phyloP scores from a whole-genome alignment of 2,113 vertebrate species.

The Sapajus apella region DNA sequence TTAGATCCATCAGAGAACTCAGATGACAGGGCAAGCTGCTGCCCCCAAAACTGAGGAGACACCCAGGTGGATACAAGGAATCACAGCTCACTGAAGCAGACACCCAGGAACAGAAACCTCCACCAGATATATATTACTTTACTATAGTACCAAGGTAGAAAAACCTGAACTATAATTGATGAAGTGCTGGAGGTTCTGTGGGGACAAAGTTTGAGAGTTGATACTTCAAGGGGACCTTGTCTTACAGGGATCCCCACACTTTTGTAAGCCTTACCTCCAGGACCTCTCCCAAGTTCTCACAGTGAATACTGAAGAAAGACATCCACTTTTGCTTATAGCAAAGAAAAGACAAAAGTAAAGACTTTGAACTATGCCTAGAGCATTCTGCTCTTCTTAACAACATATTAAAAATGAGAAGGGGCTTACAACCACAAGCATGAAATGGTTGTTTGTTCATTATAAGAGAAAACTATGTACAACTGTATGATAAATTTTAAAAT shows the following conservation, averaged over 20 bases:
- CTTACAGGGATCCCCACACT: neutral
- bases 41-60: neutral
- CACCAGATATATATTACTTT: too few species aligned
- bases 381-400: neutral
- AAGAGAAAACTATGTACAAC: neutral
- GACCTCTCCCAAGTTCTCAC: neutral
- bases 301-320: neutral
- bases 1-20: neutral
- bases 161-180: neutral
- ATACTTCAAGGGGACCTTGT: neutral
- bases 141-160: accelerated
- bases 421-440: neutral
- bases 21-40: neutral
- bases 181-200: neutral
- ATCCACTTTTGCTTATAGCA: neutral
- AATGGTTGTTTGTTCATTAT: neutral
- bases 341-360: neutral
- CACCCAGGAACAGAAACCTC: neutral
- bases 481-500: neutral
- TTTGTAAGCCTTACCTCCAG: neutral
- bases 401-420: neutral
- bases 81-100: neutral
- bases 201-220: neutral
- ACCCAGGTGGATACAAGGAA: neutral
- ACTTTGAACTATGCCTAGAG: neutral